Conservation (phyloP, 2,113 vertebrate genomes). For the Centropus bengalensis region DNA sequence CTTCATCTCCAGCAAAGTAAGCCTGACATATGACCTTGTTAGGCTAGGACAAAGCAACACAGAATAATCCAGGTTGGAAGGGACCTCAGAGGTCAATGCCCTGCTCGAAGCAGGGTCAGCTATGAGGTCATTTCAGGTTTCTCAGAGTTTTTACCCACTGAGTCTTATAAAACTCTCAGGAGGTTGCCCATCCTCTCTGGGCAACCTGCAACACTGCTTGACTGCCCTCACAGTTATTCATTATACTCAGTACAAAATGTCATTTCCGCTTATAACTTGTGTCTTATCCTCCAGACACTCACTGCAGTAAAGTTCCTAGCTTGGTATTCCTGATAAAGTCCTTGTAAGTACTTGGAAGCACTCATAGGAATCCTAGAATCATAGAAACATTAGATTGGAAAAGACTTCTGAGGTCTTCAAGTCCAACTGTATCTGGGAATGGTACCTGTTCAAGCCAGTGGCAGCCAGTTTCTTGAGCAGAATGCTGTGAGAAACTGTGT, state of each 20-base stretch:
- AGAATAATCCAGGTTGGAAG: neutral
- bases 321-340: neutral
- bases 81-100: neutral
- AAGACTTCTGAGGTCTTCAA: too few relatives aligned
- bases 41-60: fast-evolving
- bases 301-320: neutral
- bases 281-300: neutral
- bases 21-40: neutral
- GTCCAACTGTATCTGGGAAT: too few relatives aligned
- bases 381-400: too few relatives aligned
- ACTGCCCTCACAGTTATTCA: neutral
- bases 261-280: neutral
- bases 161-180: neutral
- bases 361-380: too few relatives aligned
- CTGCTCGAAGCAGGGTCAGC: neutral
- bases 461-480: too few relatives aligned
- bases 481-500: too few relatives aligned
- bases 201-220: neutral
- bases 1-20: neutral
- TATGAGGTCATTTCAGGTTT: neutral
- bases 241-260: neutral
- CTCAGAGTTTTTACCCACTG: neutral
- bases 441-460: too few relatives aligned
- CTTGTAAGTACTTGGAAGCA: neutral
- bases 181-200: fast-evolving